Evolutionary conservation across 2,797 vertebrate species (phyloP), one percentile per base, ranked within the genome.

Genomic region (Parambassis ranga): DNA sequence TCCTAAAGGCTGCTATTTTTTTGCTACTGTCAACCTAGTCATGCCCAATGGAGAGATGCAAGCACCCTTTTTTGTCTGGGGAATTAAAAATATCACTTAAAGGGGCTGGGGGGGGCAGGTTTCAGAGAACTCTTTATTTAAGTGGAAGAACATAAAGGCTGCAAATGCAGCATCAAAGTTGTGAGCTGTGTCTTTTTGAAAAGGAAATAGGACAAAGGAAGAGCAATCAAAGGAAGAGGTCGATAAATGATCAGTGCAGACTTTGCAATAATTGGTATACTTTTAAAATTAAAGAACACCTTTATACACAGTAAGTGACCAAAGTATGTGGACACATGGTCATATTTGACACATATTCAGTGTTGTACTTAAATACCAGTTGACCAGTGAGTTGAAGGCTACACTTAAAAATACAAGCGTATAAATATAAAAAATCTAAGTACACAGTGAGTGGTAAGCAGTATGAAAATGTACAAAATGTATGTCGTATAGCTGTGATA

Each of bases 81-180:
- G 27, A 71, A 73, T 51, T 51, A 50, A 65, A 24, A 59, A 43
- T 18, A 53, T 75, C 46, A 42, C 61, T 50, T 53, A 28, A 60
- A 65, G 65, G 58, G 51, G 51, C 48, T 55, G 15, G 65, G 58
- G 51, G 51, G 48, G 55, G 15, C 49, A 48, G 59, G 41, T 57
- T 77, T 73, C 58, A 66, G 58, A 68, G 52, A 71, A 59, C 30
- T 5, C 31, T 71, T 38, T 51, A 56, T 77, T 69, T 44, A 50
- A 77, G 46, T 41, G 59, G 67, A 37, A 32, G 24, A 75, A 37
- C 38, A 64, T 23, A 31, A 78, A 68, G 39, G 31, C 57, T 61
- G 39, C 26, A 59, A 58, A 49, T 35, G 28, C 48, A 31, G 39
- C 35, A 82, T 77, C 57, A 79, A 80, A 84, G 77, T 67, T 13